Evolutionary conservation across 2,113 vertebrate genomes (phyloP).

Genomic region (Clupea harengus): DNA sequence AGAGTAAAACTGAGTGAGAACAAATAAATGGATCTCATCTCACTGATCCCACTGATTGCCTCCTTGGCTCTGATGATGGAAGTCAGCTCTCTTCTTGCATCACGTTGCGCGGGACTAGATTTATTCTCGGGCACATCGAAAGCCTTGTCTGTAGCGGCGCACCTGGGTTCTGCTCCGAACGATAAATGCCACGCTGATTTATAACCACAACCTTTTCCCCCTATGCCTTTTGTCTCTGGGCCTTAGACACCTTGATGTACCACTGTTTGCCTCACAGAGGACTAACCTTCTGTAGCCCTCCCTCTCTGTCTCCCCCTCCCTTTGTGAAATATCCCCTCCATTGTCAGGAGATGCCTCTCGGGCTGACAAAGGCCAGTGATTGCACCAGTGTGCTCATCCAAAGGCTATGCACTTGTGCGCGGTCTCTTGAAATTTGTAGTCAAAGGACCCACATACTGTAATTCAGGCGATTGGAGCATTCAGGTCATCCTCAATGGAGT

Average conservation of each 20-base stretch:
- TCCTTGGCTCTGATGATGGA: background rate
- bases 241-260: background rate
- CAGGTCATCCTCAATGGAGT: background rate
- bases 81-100: background rate
- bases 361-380: conserved; percentile 14
- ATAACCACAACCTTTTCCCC: background rate
- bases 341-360: conserved; percentile 12
- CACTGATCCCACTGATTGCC: background rate
- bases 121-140: background rate
- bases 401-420: background rate
- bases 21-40: background rate
- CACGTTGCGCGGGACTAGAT: background rate
- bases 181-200: conserved; percentile 12
- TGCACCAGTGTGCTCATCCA: background rate
- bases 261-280: background rate
- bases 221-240: background rate
- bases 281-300: background rate
- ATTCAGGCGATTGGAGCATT: background rate
- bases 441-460: background rate
- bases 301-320: background rate
- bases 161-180: background rate
- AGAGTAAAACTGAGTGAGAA: background rate
- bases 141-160: background rate
- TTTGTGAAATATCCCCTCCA: conserved; percentile 26
- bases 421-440: background rate